Evolutionary conservation across 1,140 invertebrate genomes (phyloP).

Genomic region (Heliconius himera): DNA sequence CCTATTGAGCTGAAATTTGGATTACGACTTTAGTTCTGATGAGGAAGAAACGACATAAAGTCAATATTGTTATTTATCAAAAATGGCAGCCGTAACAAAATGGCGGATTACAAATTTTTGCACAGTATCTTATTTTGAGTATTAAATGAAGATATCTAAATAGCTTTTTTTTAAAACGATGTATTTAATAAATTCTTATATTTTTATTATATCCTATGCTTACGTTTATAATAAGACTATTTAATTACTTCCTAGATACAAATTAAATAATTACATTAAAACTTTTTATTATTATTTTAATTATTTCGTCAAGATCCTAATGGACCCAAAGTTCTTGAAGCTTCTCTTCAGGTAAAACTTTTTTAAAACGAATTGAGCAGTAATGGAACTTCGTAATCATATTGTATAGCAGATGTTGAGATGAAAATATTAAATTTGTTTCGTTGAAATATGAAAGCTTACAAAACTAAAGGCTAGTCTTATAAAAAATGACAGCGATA

Average conservation of each 20-base stretch:
- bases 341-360: neutral
- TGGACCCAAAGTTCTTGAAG: neutral
- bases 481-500: neutral
- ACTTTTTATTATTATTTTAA: constrained; percentile 1
- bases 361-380: neutral
- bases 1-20: no score
- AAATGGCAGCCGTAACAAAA: no score
- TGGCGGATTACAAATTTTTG: no score
- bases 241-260: neutral
- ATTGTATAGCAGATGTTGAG: constrained; percentile 1
- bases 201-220: no score
- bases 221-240: no score
- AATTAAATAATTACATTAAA: neutral
- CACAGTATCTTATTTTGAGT: no score
- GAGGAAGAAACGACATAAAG: no score
- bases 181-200: no score
- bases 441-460: neutral
- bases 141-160: no score
- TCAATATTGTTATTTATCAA: no score
- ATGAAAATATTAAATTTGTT: neutral
- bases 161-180: no score
- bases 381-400: constrained; percentile 11
- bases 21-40: no score
- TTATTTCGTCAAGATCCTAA: neutral
- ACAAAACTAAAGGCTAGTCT: neutral